Evolutionary conservation across 2,113 vertebrate species (phyloP).

Genomic region (Sorex araneus): DNA sequence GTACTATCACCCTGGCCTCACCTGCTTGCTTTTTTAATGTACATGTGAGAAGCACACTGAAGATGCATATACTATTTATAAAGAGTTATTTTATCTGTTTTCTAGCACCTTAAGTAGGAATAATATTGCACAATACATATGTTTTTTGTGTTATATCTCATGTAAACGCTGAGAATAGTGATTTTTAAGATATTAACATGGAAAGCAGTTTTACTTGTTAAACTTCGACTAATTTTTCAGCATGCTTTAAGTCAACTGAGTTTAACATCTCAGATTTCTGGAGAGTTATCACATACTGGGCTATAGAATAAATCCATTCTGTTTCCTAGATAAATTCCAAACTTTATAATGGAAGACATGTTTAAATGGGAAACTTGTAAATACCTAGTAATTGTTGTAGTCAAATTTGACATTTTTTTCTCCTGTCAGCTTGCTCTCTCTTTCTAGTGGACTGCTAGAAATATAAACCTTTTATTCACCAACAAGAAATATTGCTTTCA

Average conservation of each 20-base stretch:
- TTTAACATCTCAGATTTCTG: neutral
- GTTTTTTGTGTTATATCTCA: neutral
- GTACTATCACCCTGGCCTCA: too few relatives aligned
- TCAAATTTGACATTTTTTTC: neutral
- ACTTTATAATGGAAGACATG: neutral
- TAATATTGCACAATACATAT: slow-evolving; percentile 30
- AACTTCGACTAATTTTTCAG: neutral
- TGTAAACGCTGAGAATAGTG: neutral
- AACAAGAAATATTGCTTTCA: too few relatives aligned
- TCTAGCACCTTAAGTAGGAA: neutral
- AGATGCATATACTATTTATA: neutral
- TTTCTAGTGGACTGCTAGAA: neutral
- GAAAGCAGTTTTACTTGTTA: neutral
- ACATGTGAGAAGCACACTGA: neutral
- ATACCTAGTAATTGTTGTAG: neutral
- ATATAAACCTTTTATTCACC: too few relatives aligned
- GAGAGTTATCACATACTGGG: neutral
- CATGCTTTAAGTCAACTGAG: neutral
- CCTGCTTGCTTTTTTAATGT: neutral
- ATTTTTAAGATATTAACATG: neutral
- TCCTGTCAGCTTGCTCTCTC: neutral
- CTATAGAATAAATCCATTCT: neutral
- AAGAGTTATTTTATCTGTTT: neutral
- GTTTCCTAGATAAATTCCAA: neutral
- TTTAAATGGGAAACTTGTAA: neutral